Base-by-base conservation (phyloP, 1,140 invertebrate genomes). In the Neotoxoptera formosana region DNA sequence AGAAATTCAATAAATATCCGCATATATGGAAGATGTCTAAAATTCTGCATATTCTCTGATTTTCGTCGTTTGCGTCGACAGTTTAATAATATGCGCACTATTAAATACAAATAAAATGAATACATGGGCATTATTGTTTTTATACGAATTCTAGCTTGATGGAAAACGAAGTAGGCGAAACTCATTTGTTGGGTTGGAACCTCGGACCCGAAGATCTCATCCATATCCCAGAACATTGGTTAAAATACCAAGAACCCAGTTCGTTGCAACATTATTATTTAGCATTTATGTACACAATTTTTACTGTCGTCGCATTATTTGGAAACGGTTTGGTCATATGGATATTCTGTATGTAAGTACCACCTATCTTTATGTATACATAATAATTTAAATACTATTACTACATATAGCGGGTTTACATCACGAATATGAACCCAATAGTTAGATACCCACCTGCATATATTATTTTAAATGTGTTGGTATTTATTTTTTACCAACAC, bases 311-410 rank as follows among this genome's bases (percentile, higher is more conserved):
- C 51, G 96, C 98, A 9, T 95, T 98, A 7, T 95, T 97, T 7
- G 98, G 98, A 94, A 99, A 99, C 95, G 97, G 98, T 56, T 96
- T 98, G 36, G 98, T 99, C 94, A 97, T 99, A 94, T 99, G 97
- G 96, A 97, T 99, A 94, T 99, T 99, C 95, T 96, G 97, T 93
- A 96, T 97, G 96, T 98, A 95, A 96, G 96, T 96, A 94, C 21
- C 0, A 94, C 21, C 0, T 53, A 53, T 51, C 8, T 36, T n/a
- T 83, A 41, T 34, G 21, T 23, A 20, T 4, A 53, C 11, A 47
- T 48, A 20, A 17, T 87, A 17, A 47, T 48, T 48, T 45, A 84
- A 83, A 83, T 36, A 83, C 7, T 7, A 36, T 81, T 36, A 36
- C 20, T 36, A 21, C 21, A 83, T 36, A 23, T 36, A 36, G 60